These are phyloP conservation scores for Ditylenchus dipsaci DNA, from an alignment of 1,140 invertebrate species.

Conservation along the genomic window DNA sequence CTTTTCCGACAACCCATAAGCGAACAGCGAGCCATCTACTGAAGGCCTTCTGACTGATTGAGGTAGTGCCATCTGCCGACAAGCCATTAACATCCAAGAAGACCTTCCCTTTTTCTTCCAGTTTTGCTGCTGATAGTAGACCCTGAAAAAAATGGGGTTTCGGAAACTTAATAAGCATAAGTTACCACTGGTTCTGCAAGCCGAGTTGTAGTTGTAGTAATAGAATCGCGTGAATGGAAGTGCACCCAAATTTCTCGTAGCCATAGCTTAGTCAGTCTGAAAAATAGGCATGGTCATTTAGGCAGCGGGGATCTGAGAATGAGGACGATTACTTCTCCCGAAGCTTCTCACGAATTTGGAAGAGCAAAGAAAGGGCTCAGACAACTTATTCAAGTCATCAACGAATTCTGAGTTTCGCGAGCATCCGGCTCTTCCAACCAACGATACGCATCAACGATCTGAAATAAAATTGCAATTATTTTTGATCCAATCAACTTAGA, in stretches of 20 bases:
- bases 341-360: constrained; percentile 72
- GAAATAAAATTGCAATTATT: neutral
- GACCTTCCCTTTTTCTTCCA: constrained; percentile 74
- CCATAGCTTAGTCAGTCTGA: constrained; percentile 78
- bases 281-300: constrained; percentile 23
- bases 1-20: constrained; percentile 82
- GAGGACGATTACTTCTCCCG: constrained; percentile 63
- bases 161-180: constrained; percentile 6
- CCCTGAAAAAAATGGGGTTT: constrained; percentile 65
- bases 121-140: constrained; percentile 82
- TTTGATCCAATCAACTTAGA: too few species aligned
- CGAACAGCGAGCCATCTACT: constrained; percentile 80
- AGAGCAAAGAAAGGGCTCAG: constrained; percentile 75
- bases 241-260: constrained; percentile 88
- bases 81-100: constrained; percentile 84
- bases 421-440: constrained; percentile 94
- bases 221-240: constrained; percentile 76
- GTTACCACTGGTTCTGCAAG: constrained; percentile 87
- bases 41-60: constrained; percentile 75
- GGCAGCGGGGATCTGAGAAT: neutral
- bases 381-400: constrained; percentile 82
- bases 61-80: constrained; percentile 85
- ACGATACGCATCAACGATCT: constrained; percentile 86
- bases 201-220: constrained; percentile 88
- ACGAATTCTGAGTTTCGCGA: constrained; percentile 87